Percentiles rank a stretch among this genome's conserved stretches.
phyloP scores from a whole-genome alignment of 1,140 invertebrate species.

The Brachionus angularis region DNA sequence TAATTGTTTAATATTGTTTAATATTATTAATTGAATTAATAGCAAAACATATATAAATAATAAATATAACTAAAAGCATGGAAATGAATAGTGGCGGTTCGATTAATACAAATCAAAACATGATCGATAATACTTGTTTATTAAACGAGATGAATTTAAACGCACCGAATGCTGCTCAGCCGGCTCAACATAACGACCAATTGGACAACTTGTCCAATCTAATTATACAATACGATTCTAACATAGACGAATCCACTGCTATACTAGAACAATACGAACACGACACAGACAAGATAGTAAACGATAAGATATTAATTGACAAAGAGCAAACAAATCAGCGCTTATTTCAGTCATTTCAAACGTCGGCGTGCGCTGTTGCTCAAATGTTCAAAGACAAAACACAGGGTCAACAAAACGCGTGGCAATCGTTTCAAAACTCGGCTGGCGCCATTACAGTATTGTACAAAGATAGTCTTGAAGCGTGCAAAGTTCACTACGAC shows the following conservation, averaged over 20 bases:
- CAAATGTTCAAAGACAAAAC: constrained; percentile 43
- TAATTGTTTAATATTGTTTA: no score
- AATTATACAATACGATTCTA: background rate
- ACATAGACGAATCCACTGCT: background rate
- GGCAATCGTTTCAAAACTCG: constrained; percentile 43
- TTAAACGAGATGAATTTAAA: no score
- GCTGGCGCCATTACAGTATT: constrained; percentile 33
- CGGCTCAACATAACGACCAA: no score
- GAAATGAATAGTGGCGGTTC: no score
- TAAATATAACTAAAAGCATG: no score
- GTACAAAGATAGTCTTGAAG: constrained; percentile 39
- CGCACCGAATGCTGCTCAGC: no score
- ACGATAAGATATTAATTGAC: constrained; percentile 18
- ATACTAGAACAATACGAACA: constrained; percentile 31
- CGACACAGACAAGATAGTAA: constrained; percentile 21
- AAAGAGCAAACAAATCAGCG: constrained; percentile 37
- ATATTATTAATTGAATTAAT: no score
- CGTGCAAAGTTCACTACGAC: constrained; percentile 32
- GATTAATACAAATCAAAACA: no score
- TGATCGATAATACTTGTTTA: no score
- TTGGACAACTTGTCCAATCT: background rate
- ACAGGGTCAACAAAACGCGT: background rate
- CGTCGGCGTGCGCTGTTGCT: constrained; percentile 31
- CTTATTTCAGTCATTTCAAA: constrained; percentile 42
- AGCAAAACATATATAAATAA: no score